A percentile compares a stretch with the other conserved stretches of the same genome.
Conservation (phyloP, 2,113 vertebrate genomes). For the Muscicapa adusta region DNA sequence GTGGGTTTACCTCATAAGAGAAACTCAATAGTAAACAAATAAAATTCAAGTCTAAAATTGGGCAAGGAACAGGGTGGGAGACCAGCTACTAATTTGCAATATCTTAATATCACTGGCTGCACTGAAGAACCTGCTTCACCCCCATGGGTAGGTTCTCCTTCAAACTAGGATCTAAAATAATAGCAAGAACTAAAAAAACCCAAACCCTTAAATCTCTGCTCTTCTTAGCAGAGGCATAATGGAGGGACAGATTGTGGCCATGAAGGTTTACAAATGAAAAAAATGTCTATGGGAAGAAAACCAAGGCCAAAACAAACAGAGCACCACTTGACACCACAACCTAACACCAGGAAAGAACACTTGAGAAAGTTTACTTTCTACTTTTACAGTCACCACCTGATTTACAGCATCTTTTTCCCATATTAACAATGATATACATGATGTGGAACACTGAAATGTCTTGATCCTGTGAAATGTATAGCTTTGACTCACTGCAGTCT, state of each 20-base stretch:
- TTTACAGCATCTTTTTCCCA: not conserved
- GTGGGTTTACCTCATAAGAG: not conserved
- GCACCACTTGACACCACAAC: not conserved
- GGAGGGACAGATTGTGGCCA: not conserved
- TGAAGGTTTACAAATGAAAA: not conserved
- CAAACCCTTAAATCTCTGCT: not conserved
- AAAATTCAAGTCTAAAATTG: not conserved
- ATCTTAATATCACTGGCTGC: not conserved
- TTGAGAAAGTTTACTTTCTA: not conserved
- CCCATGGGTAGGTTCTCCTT: not conserved
- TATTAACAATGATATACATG: not conserved
- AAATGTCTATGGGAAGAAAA: not conserved
- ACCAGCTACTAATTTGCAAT: not conserved
- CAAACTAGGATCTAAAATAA: not conserved
- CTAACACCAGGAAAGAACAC: not conserved
- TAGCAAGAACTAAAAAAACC: not conserved
- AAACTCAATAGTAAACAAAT: not conserved
- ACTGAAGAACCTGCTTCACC: not conserved
- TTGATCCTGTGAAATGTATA: not conserved
- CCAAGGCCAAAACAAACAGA: conserved; percentile 7
- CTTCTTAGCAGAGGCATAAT: not conserved
- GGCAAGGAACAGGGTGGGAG: not conserved
- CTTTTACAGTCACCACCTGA: not conserved
- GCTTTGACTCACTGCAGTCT: not conserved
- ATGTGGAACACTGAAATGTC: not conserved